Conservation (phyloP, 2,888 invertebrate genomes). For the Drosophila macrospina region DNA sequence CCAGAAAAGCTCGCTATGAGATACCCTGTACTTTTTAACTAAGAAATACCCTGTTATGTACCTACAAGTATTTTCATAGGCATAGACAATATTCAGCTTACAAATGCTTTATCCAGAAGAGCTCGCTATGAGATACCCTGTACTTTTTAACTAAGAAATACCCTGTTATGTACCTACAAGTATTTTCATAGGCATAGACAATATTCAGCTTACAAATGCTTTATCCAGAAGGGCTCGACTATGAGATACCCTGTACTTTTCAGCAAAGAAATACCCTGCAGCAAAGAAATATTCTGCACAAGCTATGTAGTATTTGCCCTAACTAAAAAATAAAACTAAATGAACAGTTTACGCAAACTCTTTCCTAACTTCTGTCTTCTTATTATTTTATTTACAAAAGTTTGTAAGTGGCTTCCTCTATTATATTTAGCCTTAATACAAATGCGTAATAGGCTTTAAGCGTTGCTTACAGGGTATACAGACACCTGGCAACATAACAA, state of each 20-base stretch:
- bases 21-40: not conserved
- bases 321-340: too few relatives aligned
- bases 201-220: not conserved
- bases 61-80: not conserved
- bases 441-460: not conserved
- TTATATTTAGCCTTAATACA: too few relatives aligned
- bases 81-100: not conserved
- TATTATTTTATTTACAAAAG: too few relatives aligned
- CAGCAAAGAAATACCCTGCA: too few relatives aligned
- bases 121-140: not conserved
- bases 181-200: not conserved
- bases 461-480: not conserved
- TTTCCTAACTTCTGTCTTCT: too few relatives aligned
- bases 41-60: too few relatives aligned
- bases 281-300: too few relatives aligned
- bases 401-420: too few relatives aligned
- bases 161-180: not conserved
- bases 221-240: too few relatives aligned
- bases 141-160: too few relatives aligned
- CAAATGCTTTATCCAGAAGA: not conserved
- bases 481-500: conserved; percentile 36
- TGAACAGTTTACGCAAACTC: too few relatives aligned
- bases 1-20: not conserved
- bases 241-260: not conserved
- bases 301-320: too few relatives aligned